Conservation (phyloP, 1,140 invertebrate species). For the Geopemphigus sp. region DNA sequence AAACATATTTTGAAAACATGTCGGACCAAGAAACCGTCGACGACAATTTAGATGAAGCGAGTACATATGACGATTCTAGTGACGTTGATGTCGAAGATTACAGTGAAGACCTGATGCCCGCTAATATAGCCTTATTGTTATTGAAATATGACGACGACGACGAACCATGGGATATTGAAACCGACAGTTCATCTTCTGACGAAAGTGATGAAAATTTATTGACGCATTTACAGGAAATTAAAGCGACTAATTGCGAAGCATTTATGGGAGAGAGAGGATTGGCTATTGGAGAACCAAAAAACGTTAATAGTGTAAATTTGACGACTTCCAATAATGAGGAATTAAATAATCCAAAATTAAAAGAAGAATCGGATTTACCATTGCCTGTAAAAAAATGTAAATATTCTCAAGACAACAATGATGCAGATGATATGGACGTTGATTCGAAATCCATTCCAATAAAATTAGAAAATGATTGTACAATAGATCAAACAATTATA, state of each 20-base stretch:
- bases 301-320: background rate
- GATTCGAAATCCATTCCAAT: too few relatives aligned
- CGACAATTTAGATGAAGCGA: background rate
- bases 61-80: too few relatives aligned
- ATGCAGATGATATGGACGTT: too few relatives aligned
- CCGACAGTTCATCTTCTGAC: background rate
- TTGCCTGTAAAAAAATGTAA: background rate
- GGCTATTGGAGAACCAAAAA: background rate
- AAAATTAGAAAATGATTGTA: too few relatives aligned
- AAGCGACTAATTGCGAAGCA: too few relatives aligned
- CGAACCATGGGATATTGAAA: background rate
- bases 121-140: background rate
- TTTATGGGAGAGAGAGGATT: too few relatives aligned
- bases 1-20: background rate
- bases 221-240: too few relatives aligned
- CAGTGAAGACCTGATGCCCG: background rate
- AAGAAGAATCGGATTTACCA: background rate
- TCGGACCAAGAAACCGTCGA: background rate
- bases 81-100: background rate
- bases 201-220: too few relatives aligned
- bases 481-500: background rate
- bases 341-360: background rate
- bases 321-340: background rate
- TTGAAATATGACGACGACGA: background rate
- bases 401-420: background rate